Evolutionary conservation across 2,888 invertebrate species (phyloP).

Genomic region (Torymus auratus): DNA sequence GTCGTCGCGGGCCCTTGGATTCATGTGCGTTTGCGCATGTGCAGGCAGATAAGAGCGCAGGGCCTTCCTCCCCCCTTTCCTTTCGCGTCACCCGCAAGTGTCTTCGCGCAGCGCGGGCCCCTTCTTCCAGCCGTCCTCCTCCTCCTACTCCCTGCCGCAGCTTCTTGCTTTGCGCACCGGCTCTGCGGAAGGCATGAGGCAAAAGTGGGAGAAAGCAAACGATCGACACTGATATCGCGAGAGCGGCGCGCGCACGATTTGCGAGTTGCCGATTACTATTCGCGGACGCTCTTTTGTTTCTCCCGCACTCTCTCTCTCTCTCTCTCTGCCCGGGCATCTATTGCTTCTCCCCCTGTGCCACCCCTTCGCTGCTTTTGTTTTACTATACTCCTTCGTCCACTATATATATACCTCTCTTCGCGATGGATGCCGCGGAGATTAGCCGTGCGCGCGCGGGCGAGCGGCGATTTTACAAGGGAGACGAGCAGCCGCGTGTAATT

Average conservation of each 20-base stretch:
- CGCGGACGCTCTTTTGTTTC: conserved; percentile 15
- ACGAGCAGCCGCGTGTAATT: conserved; percentile 39
- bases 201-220: conserved; percentile 62
- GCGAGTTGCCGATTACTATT: conserved; percentile 55
- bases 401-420: neutral
- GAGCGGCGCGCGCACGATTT: conserved; percentile 65
- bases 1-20: conserved; percentile 59
- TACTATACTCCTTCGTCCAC: neutral
- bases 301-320: conserved; percentile 46
- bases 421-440: conserved; percentile 37
- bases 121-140: conserved; percentile 34
- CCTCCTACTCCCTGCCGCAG: conserved; percentile 40
- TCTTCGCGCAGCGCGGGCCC: neutral
- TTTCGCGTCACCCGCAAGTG: conserved; percentile 66
- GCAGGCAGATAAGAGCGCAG: conserved; percentile 37
- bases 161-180: too few relatives aligned
- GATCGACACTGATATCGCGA: conserved; percentile 79
- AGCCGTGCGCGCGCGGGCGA: conserved; percentile 22
- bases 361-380: conserved; percentile 48
- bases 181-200: neutral
- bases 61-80: conserved; percentile 31
- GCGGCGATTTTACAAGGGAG: conserved; percentile 43
- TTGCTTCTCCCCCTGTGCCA: neutral
- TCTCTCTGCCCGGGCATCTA: neutral
- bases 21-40: conserved; percentile 3